Evolutionary conservation across 1,140 invertebrate species (phyloP), one percentile per base, ranked within the genome.

Genomic region (Oreohelix idahoensis): DNA sequence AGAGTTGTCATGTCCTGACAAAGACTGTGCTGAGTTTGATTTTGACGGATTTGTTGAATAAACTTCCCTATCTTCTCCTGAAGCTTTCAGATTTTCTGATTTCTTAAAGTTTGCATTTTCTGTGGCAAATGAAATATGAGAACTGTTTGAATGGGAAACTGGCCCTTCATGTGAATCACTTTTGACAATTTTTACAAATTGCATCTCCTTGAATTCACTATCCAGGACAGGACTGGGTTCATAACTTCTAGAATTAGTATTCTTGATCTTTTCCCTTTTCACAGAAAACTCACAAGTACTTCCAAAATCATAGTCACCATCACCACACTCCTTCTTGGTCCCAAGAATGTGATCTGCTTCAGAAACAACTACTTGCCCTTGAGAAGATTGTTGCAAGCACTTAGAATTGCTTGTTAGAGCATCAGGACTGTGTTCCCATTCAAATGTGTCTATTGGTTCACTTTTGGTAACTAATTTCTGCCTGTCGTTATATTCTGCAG

Each of bases 1-100:
- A 51, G 74, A 76, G 29, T 51, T 76, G 10, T 76, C 74, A 66
- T 66, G 63, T 29, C 74, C 74, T 29, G 74, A 53, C 45, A 76
- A 76, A 76, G 74, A 76, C 13, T 76, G 74, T 29, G 42, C 45
- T 29, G 74, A 76, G 32, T 51, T 76, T 45, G 74, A 76, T 53
- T 76, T 76, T 26, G 74, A 76, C 13, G 32, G 38, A 49, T 20
- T 26, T 76, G 45, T 76, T n/a, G 45, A 53, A n/a, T 53, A 45
- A 53, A 8, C 45, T 35, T 76, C 74, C 32, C 51, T 8, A 1
- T 51, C 74, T 29, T 45, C 74, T 53, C 13, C 45, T 45, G 17
- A 20, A 49, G 15, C 1, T 51, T 35, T 76, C 11, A 75, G 11
- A 15, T 75, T 23, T 39, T 5, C 69, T 11, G 17, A 17, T 23